These are phyloP conservation scores for Podarcis siculus DNA, from an alignment of 2,797 vertebrate species.

Conservation along the genomic window DNA sequence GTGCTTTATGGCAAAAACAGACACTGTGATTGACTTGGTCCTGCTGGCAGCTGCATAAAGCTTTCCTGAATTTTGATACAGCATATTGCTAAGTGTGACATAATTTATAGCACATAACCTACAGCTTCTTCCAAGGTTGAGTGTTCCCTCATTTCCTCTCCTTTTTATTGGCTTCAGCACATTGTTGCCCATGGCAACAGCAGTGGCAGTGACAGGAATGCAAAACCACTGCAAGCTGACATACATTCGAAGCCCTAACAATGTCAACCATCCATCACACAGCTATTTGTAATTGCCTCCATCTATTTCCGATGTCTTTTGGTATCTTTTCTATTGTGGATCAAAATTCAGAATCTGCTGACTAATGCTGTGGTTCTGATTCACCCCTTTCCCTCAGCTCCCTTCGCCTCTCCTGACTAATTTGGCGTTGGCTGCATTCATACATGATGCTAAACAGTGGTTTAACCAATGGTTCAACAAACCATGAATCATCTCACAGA, in stretches of 20 bases:
- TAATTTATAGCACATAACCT: constrained; percentile 77
- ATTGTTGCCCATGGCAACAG: constrained; percentile 82
- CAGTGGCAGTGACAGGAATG: constrained; percentile 74
- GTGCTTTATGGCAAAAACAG: constrained; percentile 50
- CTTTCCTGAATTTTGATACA: constrained; percentile 61
- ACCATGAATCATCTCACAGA: no score
- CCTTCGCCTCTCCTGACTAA: constrained; percentile 27
- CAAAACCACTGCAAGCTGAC: constrained; percentile 74
- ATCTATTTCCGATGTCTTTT: constrained; percentile 82
- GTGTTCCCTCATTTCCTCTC: constrained; percentile 75
- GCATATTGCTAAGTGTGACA: constrained; percentile 67
- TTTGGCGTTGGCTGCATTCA: neutral
- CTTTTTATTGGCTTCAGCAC: constrained; percentile 79
- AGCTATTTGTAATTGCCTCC: constrained; percentile 82
- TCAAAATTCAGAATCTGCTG: constrained; percentile 81
- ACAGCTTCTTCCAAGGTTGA: constrained; percentile 74
- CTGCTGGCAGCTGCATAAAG: constrained; percentile 46
- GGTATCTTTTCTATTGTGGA: constrained; percentile 77
- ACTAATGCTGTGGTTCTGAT: constrained; percentile 74
- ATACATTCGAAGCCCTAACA: constrained; percentile 76
- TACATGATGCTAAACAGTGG: no score
- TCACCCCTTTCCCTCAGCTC: constrained; percentile 49
- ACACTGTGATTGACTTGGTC: constrained; percentile 27
- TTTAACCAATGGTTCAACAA: no score
- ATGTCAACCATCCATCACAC: constrained; percentile 84